Base-by-base conservation (phyloP, 2,888 invertebrate species). In the Empis stercorea region DNA sequence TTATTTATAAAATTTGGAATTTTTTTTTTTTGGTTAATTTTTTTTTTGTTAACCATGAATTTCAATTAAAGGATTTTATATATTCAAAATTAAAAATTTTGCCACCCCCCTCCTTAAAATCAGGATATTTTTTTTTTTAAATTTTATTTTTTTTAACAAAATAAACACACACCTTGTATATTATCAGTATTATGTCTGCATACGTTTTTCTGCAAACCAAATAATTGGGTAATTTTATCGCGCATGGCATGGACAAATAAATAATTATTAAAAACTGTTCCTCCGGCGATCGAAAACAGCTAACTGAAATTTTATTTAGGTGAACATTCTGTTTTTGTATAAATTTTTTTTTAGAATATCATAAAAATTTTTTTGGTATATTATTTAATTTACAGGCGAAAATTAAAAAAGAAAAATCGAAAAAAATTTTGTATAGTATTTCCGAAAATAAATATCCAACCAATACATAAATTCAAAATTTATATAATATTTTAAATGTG, bases 221-320 rank as follows among this genome's bases (percentile, higher is more conserved):
- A 66, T 59, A 68, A 59, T 63, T 66, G 67, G 58, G 64, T 63
- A 59, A 68, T 62, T 68, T 69, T 69, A 66, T 69, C 68, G 66
- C 68, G 68, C 68, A 69, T 69, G 68, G 68, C 68, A 69, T 69
- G 68, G 65, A 68, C 68, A 63, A 59, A 61, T 65, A 58, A 60
- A 58, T 57, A 60, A 61, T 59, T 58, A 59, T 60, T 59, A 57
- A 61, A 61, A 61, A 51, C 23, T 64, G 61, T 61, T 64, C 64
- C 61, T 61, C 59, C 61, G 63, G 63, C 60, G 59, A 52, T 52
- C 50, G 44, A 55, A 53, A 52, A 54, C 57, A 53, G 48, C 59
- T 57, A 48, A 61, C 55, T 55, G 56, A 57, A n/a, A 23, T 34
- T 20, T 32, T 34, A 13, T 61, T 59, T 57, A 56, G 56, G 52